Evolutionary conservation across 2,113 vertebrate genomes (phyloP).

Genomic region (Chaenogobius annularis): DNA sequence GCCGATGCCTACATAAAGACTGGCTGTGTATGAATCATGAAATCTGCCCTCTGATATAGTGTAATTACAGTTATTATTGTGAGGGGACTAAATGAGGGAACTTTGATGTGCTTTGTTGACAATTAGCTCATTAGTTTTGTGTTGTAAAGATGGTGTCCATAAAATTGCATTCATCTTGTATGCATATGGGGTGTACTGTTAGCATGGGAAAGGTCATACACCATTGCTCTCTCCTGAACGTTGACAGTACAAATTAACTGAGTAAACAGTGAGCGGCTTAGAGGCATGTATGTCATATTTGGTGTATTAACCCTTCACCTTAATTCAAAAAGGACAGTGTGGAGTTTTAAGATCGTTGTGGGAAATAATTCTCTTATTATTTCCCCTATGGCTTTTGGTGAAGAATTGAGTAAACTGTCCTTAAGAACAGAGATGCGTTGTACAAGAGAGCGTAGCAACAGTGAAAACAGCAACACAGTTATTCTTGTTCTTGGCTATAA

Average conservation of each 20-base stretch:
- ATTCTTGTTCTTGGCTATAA: slow-evolving; percentile 10
- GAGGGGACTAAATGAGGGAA: background rate
- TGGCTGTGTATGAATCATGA: background rate
- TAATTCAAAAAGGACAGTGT: background rate
- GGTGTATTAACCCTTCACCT: background rate
- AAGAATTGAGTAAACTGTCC: background rate
- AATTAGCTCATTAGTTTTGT: too few relatives aligned
- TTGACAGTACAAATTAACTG: background rate
- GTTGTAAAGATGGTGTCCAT: background rate
- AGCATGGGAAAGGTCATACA: background rate
- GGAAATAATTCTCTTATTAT: background rate
- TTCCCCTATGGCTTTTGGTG: background rate
- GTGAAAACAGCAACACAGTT: slow-evolving; percentile 5
- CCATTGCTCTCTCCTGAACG: background rate
- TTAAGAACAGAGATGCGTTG: background rate
- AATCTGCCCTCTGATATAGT: background rate
- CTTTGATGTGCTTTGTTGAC: too few relatives aligned
- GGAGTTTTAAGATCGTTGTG: background rate
- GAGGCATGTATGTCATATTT: background rate
- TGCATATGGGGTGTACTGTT: background rate
- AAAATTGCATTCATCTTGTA: background rate
- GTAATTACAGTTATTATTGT: too few relatives aligned
- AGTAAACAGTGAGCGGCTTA: background rate
- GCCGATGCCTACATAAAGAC: too few relatives aligned
- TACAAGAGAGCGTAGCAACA: background rate